Base-by-base conservation (phyloP, 92 coral and sea anemone genomes). In the Porites cylindrica region DNA sequence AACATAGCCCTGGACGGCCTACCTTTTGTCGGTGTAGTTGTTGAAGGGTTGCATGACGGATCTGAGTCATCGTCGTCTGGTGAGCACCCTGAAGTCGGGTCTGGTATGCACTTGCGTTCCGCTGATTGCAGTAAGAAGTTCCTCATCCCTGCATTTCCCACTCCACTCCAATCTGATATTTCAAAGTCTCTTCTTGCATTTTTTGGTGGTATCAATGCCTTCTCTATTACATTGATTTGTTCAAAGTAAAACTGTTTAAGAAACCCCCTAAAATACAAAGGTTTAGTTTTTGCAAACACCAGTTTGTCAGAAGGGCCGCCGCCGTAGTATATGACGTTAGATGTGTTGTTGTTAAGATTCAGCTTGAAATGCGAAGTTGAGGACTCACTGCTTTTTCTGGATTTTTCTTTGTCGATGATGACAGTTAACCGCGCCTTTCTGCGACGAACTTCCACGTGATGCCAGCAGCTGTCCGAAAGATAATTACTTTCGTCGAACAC, bases 161-260 rank as follows among this genome's bases (percentile, higher is more conserved):
- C 85, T 16, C 65, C 24, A 32, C 66, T 58, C 20, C 23, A 59
- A 54, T 81, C 76, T 26, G 73, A 16, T 51, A 56, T 61, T 1
- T 59, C n/a, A 52, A 79, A 47, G 79, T 73, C 51, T 7, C 23
- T 21, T 75, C 43, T 65, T 21, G 23, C 23, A 21, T 21, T 21
- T 21, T 21, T 21, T 47, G 23, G 10, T 0, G 10, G 10, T 51
- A 1, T 4, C n/a, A 88, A 47, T 4, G 88, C 86, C 19, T 77
- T 63, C 68, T 92, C 92, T 23, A 92, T 54, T 19, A 92, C 90
- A 60, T 54, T 62, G 14, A 85, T 3, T 11, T 68, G 75, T 32
- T 92, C 92, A 51, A 92, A 92, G 52, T 73, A 72, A 69, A 92
- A 54, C 84, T 92, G 89, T 47, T 85, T 87, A 3, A 92, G 88